Conservation (phyloP, 2,888 invertebrate species). For the Muscina levida region DNA sequence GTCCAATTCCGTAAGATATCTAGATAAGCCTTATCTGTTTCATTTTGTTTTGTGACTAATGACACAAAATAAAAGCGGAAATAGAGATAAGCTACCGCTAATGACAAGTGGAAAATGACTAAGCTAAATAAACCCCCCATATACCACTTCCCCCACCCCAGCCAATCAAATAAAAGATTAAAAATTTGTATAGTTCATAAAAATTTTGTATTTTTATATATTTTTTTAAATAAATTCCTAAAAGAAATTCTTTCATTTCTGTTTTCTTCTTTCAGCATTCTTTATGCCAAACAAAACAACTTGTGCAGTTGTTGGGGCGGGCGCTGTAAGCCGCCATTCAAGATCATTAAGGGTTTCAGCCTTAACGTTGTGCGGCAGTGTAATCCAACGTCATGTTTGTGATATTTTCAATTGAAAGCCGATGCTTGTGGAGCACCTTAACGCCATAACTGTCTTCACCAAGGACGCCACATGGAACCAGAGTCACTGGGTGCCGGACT, state of each 20-base stretch:
- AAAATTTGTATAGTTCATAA: no score
- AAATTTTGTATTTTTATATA: no score
- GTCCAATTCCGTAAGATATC: no score
- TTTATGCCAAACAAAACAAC: conserved; percentile 40
- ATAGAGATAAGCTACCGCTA: no score
- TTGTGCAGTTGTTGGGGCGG: conserved; percentile 54
- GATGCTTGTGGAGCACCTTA: conserved; percentile 48
- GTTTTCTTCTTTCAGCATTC: neutral
- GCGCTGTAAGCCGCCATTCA: conserved; percentile 46
- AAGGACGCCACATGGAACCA: conserved; percentile 78
- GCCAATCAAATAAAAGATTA: neutral
- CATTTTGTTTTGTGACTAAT: no score
- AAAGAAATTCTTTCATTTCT: neutral
- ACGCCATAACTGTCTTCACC: conserved; percentile 70
- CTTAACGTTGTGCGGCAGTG: neutral
- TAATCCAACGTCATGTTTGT: conserved; percentile 22
- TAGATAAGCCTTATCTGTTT: no score
- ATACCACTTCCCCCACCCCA: neutral
- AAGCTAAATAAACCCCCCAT: neutral
- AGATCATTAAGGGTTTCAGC: conserved; percentile 50
- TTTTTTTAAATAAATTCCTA: neutral
- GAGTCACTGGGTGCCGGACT: conserved; percentile 79
- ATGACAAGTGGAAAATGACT: neutral
- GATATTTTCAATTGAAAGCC: conserved; percentile 42
- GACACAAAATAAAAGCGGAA: no score